Evolutionary conservation across 2,888 invertebrate genomes (phyloP).

Genomic region (Ariolimax columbianus): DNA sequence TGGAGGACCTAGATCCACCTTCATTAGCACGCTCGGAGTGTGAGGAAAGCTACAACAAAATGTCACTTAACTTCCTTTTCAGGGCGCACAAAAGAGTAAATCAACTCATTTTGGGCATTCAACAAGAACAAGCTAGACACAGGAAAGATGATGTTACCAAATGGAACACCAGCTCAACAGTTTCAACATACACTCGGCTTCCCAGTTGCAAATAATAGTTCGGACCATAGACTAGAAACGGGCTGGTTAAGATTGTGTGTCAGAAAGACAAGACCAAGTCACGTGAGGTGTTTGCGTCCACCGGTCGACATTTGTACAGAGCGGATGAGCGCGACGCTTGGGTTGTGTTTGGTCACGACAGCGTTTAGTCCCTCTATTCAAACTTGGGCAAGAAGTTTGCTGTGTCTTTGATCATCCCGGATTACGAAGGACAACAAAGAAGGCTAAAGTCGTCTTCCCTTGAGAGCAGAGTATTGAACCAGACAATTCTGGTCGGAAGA

Average conservation of each 20-base stretch:
- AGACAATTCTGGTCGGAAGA: neutral
- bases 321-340: constrained; percentile 22
- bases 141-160: too few species aligned
- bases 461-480: neutral
- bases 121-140: too few species aligned
- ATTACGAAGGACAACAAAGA: constrained; percentile 35
- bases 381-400: constrained; percentile 45
- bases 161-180: too few species aligned
- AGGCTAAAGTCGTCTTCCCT: constrained; percentile 25
- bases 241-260: constrained; percentile 6
- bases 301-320: constrained; percentile 12
- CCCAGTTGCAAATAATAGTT: neutral
- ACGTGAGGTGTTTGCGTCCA: constrained; percentile 35
- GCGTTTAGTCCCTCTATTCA: constrained; percentile 41
- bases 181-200: neutral
- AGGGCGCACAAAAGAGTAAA: too few species aligned
- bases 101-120: too few species aligned
- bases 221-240: neutral
- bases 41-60: too few species aligned
- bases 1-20: too few species aligned
- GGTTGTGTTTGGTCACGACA: constrained; percentile 35
- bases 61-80: too few species aligned
- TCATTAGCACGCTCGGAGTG: too few species aligned
- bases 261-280: constrained; percentile 38
- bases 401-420: constrained; percentile 45